These are phyloP conservation scores for Onchidella celtica DNA, from an alignment of 2,888 invertebrate species.

Conservation along the genomic window DNA sequence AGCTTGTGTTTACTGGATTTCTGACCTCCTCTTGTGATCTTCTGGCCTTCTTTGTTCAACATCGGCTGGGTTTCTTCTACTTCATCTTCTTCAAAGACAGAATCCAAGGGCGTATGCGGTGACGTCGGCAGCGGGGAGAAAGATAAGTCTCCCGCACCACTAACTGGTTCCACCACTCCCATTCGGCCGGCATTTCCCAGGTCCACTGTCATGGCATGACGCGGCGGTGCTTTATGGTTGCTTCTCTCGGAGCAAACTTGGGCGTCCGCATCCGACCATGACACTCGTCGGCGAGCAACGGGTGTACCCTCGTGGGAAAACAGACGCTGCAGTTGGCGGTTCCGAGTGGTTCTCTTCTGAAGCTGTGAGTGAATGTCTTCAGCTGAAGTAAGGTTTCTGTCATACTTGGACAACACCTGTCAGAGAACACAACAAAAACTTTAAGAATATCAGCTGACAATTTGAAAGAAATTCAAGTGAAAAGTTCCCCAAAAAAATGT, in stretches of 20 bases:
- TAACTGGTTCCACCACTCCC: neutral
- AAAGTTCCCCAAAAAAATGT: no score
- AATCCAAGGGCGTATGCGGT: constrained; percentile 20
- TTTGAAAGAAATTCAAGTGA: no score
- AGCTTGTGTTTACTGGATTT: constrained; percentile 26
- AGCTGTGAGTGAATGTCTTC: constrained; percentile 36
- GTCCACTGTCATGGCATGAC: constrained; percentile 48
- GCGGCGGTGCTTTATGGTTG: constrained; percentile 11
- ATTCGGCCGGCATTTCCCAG: constrained; percentile 9
- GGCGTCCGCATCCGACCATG: constrained; percentile 47
- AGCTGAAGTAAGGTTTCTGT: constrained; percentile 45
- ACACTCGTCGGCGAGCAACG: constrained; percentile 8
- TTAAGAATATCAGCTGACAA: neutral
- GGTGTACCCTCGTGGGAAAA: constrained; percentile 1
- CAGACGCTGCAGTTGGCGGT: constrained; percentile 40
- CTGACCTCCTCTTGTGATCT: neutral
- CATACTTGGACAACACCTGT: constrained; percentile 47
- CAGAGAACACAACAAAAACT: neutral
- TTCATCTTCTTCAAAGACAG: constrained; percentile 49
- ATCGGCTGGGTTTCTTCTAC: constrained; percentile 10
- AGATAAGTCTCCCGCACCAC: neutral
- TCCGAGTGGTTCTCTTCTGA: constrained; percentile 26
- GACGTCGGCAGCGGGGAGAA: neutral
- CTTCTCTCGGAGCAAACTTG: constrained; percentile 42
- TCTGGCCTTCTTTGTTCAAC: neutral